Base-by-base conservation (phyloP, 2,888 invertebrate species). In the Sinhomidia bicolor region DNA sequence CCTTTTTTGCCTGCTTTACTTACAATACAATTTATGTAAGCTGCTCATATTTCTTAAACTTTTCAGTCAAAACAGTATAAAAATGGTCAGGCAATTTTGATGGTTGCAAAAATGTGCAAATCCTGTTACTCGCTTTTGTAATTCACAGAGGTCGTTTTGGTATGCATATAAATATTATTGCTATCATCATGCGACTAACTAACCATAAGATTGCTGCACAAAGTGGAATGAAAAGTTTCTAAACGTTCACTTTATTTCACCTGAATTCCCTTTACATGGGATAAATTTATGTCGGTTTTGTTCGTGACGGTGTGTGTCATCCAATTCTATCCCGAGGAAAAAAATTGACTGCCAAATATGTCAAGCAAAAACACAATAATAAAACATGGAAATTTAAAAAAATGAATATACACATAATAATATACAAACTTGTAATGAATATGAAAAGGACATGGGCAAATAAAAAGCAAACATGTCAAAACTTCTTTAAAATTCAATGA, bases 61-160 rank as follows among this genome's bases (percentile, higher is more conserved):
- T 20, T 9, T 3, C 17, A n/a, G 36, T 17, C 32, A 36, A n/a
- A 26, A 36, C 12, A 26, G 26, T 14, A 60, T 26, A 10, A 17
- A 65, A 65, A 36, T 36, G 6, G 36, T 10, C 65, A 65, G 32
- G 36, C 36, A 36, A 36, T 65, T 32, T n/a, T n/a, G 36, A 2
- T 36, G 9, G 6, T 36, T 36, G 36, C 17, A 36, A 17, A 65
- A 65, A 60, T 60, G n/a, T n/a, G n/a, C 36, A 36, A 65, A 36
- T 65, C 65, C 65, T 65, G 65, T 65, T 65, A 65, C 23, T 26
- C 60, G 20, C 23, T 60, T 60, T 60, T 51, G 3, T n/a, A 51
- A 51, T 9, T 47, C 17, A 60, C 1, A 23, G 17, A 12, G 10
- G 23, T 10, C 60, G 6, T 23, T 60, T n/a, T n/a, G n/a, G 51